A percentile compares a stretch with the other conserved stretches of the same genome.
phyloP scores from a whole-genome alignment of 1,140 invertebrate genomes.

The Anastrepha obliqua region DNA sequence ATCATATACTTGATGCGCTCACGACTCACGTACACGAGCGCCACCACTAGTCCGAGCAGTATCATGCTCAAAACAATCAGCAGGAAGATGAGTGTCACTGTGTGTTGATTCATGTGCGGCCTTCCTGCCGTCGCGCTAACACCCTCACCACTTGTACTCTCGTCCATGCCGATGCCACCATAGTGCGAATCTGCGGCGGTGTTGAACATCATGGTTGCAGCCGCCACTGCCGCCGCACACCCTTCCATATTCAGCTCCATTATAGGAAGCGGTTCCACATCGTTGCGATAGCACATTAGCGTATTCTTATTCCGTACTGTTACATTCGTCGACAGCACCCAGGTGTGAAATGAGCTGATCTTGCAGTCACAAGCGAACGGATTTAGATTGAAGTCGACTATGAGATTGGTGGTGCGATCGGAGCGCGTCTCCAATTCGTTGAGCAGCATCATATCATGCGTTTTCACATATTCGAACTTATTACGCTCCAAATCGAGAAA shows the following conservation, averaged over 20 bases:
- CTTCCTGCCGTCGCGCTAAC: constrained; percentile 56
- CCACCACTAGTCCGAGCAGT: constrained; percentile 76
- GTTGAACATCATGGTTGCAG: constrained; percentile 67
- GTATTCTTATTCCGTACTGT: constrained; percentile 78
- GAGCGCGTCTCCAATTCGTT: constrained; percentile 76
- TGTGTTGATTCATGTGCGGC: constrained; percentile 71
- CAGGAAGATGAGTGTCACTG: constrained; percentile 76
- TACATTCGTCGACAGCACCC: constrained; percentile 80
- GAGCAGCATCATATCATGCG: constrained; percentile 78
- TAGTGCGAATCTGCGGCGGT: constrained; percentile 61
- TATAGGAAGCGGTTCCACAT: constrained; percentile 70
- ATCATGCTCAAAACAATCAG: constrained; percentile 78
- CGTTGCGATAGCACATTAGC: constrained; percentile 75
- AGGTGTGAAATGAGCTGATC: constrained; percentile 79
- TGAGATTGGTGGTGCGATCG: constrained; percentile 76
- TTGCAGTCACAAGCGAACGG: constrained; percentile 82
- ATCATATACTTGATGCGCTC: constrained; percentile 78
- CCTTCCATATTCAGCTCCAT: constrained; percentile 71
- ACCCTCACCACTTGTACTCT: constrained; percentile 57
- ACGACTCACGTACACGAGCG: constrained; percentile 79
- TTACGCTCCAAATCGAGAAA: constrained; percentile 85
- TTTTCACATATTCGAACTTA: constrained; percentile 78
- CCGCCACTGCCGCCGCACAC: constrained; percentile 69
- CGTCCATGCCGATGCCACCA: constrained; percentile 62
- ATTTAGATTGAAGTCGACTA: constrained; percentile 82